Evolutionary conservation across 2,113 vertebrate genomes (phyloP).

Genomic region (Andinoacara biseriatus): DNA sequence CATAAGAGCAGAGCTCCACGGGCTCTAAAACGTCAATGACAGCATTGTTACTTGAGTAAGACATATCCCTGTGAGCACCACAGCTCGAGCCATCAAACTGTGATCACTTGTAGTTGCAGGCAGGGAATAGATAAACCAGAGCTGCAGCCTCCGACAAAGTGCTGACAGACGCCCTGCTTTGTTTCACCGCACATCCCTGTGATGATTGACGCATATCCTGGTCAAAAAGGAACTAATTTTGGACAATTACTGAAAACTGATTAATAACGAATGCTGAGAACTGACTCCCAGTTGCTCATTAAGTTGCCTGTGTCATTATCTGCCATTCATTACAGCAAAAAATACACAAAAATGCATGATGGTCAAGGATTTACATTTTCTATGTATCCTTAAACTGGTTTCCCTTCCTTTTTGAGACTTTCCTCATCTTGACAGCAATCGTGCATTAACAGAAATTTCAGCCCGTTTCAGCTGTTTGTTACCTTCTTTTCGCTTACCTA

Average conservation of each 20-base stretch:
- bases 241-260: constrained; percentile 6
- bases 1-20: constrained; percentile 34
- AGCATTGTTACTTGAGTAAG: constrained; percentile 76
- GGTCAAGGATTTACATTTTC: neutral
- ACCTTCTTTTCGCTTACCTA: neutral
- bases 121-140: constrained; percentile 63
- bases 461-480: neutral
- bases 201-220: constrained; percentile 58
- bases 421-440: neutral
- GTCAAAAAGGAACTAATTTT: constrained; percentile 20
- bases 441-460: neutral
- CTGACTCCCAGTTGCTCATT: neutral
- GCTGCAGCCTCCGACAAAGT: constrained; percentile 53
- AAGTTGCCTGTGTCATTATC: neutral
- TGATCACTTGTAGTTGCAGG: constrained; percentile 72
- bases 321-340: neutral
- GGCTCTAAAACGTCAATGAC: constrained; percentile 57
- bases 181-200: constrained; percentile 38
- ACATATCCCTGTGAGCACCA: constrained; percentile 58
- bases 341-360: neutral
- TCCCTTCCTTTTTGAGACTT: neutral
- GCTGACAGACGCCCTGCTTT: constrained; percentile 62
- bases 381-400: neutral
- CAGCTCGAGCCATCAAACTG: constrained; percentile 74
- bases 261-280: neutral